phyloP scores from a whole-genome alignment of 2,888 invertebrate species.

The Oasisia sp. region DNA sequence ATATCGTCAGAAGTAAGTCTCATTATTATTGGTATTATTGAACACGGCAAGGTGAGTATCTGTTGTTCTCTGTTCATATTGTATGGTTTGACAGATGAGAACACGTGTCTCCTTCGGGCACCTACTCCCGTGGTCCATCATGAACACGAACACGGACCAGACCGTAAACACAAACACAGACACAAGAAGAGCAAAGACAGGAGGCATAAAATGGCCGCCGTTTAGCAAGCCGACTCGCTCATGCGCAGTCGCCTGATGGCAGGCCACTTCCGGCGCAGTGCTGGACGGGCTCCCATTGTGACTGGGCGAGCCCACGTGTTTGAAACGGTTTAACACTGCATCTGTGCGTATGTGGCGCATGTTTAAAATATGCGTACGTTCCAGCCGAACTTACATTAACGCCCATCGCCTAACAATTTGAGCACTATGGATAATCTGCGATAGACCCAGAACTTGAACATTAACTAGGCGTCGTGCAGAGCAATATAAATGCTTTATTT shows the following conservation, averaged over 20 bases:
- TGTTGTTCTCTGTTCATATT: background rate
- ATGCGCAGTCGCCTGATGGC: background rate
- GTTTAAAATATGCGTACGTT: background rate
- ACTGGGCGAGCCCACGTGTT: background rate
- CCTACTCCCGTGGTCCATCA: no score
- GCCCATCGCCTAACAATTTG: background rate
- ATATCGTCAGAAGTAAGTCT: no score
- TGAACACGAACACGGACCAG: background rate
- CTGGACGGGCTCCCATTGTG: background rate
- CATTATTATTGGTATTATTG: background rate
- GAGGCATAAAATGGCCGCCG: background rate
- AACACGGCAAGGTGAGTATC: background rate
- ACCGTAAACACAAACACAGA: background rate
- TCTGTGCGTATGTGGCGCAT: background rate
- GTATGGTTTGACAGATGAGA: background rate
- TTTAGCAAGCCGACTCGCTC: background rate
- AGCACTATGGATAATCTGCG: background rate
- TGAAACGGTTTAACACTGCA: background rate
- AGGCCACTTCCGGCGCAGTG: background rate
- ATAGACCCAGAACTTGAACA: background rate
- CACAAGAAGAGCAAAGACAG: background rate
- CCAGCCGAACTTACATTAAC: background rate
- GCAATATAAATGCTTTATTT: slow-evolving; percentile 1
- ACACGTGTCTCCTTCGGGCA: background rate
- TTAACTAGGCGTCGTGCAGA: background rate